Evolutionary conservation across 1,140 invertebrate species (phyloP).

Genomic region (Caerostris darwini): DNA sequence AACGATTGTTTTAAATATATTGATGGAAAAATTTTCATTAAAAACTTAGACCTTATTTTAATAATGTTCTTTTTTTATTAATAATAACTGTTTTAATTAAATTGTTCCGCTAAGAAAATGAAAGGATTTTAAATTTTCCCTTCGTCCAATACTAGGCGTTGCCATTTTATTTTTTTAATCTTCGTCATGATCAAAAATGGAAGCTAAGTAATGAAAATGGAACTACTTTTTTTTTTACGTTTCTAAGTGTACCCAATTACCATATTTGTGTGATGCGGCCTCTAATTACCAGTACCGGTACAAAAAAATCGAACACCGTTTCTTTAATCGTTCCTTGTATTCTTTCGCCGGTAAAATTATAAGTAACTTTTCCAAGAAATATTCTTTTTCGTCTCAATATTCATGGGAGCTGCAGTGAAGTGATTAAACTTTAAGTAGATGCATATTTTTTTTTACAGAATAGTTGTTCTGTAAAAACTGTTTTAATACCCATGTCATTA

Average conservation of each 20-base stretch:
- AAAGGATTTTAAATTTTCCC: slow-evolving; percentile 24
- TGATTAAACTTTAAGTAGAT: background rate
- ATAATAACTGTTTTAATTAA: slow-evolving; percentile 41
- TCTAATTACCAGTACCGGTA: slow-evolving; percentile 23
- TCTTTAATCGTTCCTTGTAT: slow-evolving; percentile 8
- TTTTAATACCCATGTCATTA: background rate
- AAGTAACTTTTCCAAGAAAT: background rate
- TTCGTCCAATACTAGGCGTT: background rate
- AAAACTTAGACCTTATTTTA: background rate
- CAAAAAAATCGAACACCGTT: background rate
- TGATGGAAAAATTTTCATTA: background rate
- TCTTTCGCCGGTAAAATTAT: background rate
- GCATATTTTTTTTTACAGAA: background rate
- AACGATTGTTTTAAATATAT: background rate
- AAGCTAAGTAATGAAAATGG: slow-evolving; percentile 13
- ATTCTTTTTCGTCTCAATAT: background rate
- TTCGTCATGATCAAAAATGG: background rate
- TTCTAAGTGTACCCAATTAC: slow-evolving; percentile 52
- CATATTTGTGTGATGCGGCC: slow-evolving; percentile 35
- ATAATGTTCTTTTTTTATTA: background rate
- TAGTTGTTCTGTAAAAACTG: background rate
- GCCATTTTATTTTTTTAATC: background rate
- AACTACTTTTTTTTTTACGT: slow-evolving; percentile 5
- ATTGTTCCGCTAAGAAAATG: background rate
- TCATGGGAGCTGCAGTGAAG: background rate